A percentile compares a stretch with the other conserved stretches of the same genome.
Conservation (phyloP, 2,888 invertebrate genomes). For the Drosophila cognata region DNA sequence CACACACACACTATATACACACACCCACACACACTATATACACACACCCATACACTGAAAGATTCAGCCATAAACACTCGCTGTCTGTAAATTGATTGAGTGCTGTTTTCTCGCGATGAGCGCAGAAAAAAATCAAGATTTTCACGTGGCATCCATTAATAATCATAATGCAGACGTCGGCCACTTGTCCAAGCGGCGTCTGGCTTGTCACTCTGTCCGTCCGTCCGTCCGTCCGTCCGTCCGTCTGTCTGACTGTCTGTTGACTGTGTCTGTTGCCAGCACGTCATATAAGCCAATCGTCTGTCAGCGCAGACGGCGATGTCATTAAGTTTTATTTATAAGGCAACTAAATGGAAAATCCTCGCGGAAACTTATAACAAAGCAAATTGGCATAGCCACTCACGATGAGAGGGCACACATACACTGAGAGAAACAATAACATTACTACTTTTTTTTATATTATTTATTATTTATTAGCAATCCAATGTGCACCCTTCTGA, state of each 20-base stretch:
- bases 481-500: too few relatives aligned
- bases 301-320: conserved; percentile 82
- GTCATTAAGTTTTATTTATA: conserved; percentile 92
- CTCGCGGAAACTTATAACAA: conserved; percentile 72
- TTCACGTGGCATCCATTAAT: conserved; percentile 80
- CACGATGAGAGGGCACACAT: not conserved
- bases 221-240: not conserved
- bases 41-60: not conserved
- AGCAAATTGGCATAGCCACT: conserved; percentile 62
- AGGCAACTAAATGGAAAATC: conserved; percentile 96
- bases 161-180: conserved; percentile 72
- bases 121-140: conserved; percentile 63
- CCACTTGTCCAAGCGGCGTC: conserved; percentile 42
- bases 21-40: not conserved
- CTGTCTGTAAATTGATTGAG: conserved; percentile 70
- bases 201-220: conserved; percentile 15
- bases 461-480: too few relatives aligned
- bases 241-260: not conserved
- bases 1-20: not conserved
- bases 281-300: conserved; percentile 74
- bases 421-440: conserved; percentile 1
- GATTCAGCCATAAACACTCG: conserved; percentile 13
- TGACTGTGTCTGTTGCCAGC: conserved; percentile 9
- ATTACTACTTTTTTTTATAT: too few relatives aligned
- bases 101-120: conserved; percentile 58